Evolutionary conservation across 2,113 vertebrate species (phyloP), one percentile per base, ranked within the genome.

Genomic region (Podarcis raffonei): DNA sequence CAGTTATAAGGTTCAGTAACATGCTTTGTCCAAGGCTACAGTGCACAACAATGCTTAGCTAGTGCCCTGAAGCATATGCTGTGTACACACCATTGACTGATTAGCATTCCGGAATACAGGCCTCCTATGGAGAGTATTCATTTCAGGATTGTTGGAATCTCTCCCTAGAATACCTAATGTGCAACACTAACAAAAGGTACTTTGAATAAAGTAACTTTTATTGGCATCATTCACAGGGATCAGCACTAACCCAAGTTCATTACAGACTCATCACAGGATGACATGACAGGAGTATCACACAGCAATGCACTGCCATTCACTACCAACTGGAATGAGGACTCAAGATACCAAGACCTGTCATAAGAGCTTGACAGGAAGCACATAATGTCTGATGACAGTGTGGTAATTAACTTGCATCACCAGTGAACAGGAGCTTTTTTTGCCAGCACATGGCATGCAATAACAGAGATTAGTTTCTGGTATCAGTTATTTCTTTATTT

Each of bases 101-200:
- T 87, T 35, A n/a, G 72, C 89, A 80, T 90, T 6, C 81, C 86
- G 93, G 83, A 87, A 68, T 87, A 30, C 0, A 18, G 83, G 90
- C 89, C 93, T 94, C 89, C 93, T 93, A 91, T 85, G 81, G 87
- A 57, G 75, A 22, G 86, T 90, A 87, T 94, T 93, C 90, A 93
- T 77, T 87, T 84, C 39, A 22, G 2, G 89, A 75, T 83, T 78
- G 39, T 86, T 87, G 65, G 87, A 81, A 91, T 59, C 20, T 42
- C 91, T 91, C 79, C 1, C 1, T 71, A 93, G 93, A 92, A 93
- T 91, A 39, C 0, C 0, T 90, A 90, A 94, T 92, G 91, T 27
- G 89, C 75, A 94, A 93, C 90, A 72, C 81, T 88, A 92, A 80
- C 81, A 88, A 90, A 92, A 93, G 85, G 92, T 93, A 15, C 86